Evolutionary conservation across 2,888 invertebrate species (phyloP).

Genomic region (Odontocerum albicorne): DNA sequence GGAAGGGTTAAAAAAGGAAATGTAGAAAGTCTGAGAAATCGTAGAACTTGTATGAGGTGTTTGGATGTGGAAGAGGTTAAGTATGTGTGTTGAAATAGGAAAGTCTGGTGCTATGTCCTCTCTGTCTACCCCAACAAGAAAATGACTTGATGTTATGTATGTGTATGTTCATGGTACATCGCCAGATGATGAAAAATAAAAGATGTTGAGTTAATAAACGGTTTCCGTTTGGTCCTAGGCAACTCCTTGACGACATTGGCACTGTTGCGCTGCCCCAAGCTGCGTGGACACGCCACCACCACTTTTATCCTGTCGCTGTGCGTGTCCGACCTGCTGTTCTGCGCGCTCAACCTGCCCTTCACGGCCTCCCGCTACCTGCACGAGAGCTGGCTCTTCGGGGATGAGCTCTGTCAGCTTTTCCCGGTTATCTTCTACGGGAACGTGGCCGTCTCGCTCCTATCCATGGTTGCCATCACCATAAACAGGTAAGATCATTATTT

Average conservation of each 20-base stretch:
- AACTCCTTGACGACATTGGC: slow-evolving; percentile 83
- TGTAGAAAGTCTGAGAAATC: too few species aligned
- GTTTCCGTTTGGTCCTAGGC: slow-evolving; percentile 52
- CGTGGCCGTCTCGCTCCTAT: slow-evolving; percentile 82
- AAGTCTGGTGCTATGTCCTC: too few species aligned
- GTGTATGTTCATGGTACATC: not conserved
- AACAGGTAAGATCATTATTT: slow-evolving; percentile 71
- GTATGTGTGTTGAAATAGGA: too few species aligned
- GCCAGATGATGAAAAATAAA: not conserved
- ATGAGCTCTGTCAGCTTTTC: slow-evolving; percentile 77
- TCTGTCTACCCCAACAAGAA: too few species aligned
- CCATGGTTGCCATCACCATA: slow-evolving; percentile 87
- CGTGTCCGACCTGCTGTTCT: slow-evolving; percentile 83
- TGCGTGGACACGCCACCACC: slow-evolving; percentile 82
- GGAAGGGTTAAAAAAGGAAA: too few species aligned
- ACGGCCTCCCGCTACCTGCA: slow-evolving; percentile 82
- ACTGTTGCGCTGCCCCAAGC: slow-evolving; percentile 73
- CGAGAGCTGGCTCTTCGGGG: slow-evolving; percentile 80
- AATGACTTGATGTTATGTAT: not conserved
- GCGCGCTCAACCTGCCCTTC: slow-evolving; percentile 79
- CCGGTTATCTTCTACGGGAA: slow-evolving; percentile 89
- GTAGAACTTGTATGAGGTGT: too few species aligned
- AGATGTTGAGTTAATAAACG: too few species aligned
- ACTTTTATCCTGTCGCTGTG: slow-evolving; percentile 86
- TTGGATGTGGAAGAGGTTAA: too few species aligned